Percentiles rank a stretch among this genome's conserved stretches.
Conservation (phyloP, 2,113 vertebrate species). For the Nothocercus julius region DNA sequence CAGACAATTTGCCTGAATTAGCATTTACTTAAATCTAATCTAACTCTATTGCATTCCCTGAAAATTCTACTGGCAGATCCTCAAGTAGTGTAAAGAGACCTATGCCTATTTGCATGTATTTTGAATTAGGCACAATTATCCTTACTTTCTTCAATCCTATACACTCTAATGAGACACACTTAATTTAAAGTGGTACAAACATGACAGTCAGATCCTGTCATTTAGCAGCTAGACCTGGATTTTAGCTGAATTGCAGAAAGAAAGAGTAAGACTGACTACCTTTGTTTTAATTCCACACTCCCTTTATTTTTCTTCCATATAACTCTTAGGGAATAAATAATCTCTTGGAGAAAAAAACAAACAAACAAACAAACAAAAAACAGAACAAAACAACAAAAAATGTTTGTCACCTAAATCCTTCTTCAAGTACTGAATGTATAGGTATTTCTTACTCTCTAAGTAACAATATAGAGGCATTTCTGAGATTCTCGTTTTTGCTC, state of each 20-base stretch:
- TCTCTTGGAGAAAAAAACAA: background rate
- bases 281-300: background rate
- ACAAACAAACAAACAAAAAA: background rate
- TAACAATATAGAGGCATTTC: background rate
- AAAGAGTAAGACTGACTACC: background rate
- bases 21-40: background rate
- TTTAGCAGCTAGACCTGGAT: background rate
- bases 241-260: background rate
- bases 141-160: background rate
- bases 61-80: background rate
- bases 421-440: background rate
- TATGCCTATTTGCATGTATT: background rate
- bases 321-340: background rate
- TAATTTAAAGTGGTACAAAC: background rate
- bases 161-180: background rate
- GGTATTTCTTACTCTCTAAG: background rate
- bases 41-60: background rate
- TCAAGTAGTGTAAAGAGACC: background rate
- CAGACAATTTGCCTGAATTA: background rate
- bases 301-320: background rate
- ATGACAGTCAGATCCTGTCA: background rate
- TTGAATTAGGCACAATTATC: background rate
- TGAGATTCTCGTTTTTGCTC: background rate
- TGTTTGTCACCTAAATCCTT: background rate
- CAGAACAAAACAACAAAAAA: rapidly evolving